Percentiles rank a stretch among this genome's conserved stretches.
Conservation (phyloP, 30 jellyfish, hydroid and myxozoan genomes). For the Aurelia aurita region DNA sequence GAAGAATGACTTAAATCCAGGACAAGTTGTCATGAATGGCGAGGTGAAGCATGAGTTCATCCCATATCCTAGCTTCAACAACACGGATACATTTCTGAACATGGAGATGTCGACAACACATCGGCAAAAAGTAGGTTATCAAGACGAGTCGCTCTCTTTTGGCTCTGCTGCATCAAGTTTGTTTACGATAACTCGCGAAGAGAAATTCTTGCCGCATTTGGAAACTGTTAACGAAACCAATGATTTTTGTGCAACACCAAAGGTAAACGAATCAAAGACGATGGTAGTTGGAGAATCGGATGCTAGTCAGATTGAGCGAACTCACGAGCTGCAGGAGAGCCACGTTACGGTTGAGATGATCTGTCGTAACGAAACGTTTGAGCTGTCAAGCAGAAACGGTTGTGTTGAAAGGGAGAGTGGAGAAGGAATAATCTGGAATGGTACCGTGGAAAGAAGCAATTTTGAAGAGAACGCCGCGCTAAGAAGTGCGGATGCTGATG, state of each 20-base stretch:
- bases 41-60: constrained; percentile 66
- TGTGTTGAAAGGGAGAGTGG: not conserved
- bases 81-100: constrained; percentile 57
- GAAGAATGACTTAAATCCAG: constrained; percentile 60
- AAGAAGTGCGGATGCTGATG: not conserved
- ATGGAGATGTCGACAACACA: constrained; percentile 62
- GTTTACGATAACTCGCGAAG: constrained; percentile 65
- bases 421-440: not conserved
- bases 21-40: constrained; percentile 66
- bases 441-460: not conserved
- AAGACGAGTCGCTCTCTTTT: constrained; percentile 56
- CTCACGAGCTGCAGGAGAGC: not conserved
- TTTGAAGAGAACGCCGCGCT: not conserved
- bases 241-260: constrained; percentile 29
- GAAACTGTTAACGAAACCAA: constrained; percentile 36
- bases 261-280: constrained; percentile 14
- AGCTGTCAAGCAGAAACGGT: not conserved
- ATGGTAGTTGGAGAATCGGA: constrained; percentile 10
- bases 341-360: not conserved
- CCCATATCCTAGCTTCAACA: constrained; percentile 62
- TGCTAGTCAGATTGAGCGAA: not conserved
- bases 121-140: not conserved
- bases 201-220: constrained; percentile 48
- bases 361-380: not conserved
- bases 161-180: constrained; percentile 65